Base-by-base conservation (phyloP, 2,888 invertebrate genomes). In the Thereva unica region DNA sequence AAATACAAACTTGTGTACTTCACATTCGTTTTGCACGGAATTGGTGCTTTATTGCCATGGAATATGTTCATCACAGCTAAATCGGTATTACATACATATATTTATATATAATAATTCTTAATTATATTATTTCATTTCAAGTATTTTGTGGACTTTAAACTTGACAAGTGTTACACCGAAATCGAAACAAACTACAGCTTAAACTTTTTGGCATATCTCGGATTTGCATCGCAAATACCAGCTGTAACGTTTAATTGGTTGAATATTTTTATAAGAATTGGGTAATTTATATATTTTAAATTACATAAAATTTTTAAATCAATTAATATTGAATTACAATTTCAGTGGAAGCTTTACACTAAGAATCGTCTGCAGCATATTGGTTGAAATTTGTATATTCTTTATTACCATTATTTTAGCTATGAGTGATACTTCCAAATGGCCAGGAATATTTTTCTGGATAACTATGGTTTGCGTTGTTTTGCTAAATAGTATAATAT, bases 31-130 rank as follows among this genome's bases (percentile, higher is more conserved):
- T 84, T 97, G 57, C 97, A 98, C 82, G 99, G 98, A 6, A 86
- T 99, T 71, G 98, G 97, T 49, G 91, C 93, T 0, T 85, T 87
- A 42, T 95, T 95, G 84, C 95, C 98, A n/a, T 99, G 98, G 98
- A 99, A 99, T 82, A 97, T 97, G 96, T 97, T 99, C 80, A 97
- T 99, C 78, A 99, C 93, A 70, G 96, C 97, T 42, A 91, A 92
- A 81, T 78, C 81, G 73, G 92, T 92, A 83, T 86, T 35, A 9
- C 87, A 83, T 57, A n/a, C 12, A 35, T n/a, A n/a, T n/a, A n/a
- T n/a, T n/a, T n/a, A n/a, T n/a, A n/a, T n/a, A n/a, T n/a, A n/a
- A n/a, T n/a, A n/a, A n/a, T n/a, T n/a, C n/a, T n/a, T n/a, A n/a
- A n/a, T n/a, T n/a, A 8, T 5, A 44, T n/a, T 57, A 67, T 75